Evolutionary conservation across 2,113 vertebrate genomes (phyloP).

Genomic region (Asarcornis scutulata): DNA sequence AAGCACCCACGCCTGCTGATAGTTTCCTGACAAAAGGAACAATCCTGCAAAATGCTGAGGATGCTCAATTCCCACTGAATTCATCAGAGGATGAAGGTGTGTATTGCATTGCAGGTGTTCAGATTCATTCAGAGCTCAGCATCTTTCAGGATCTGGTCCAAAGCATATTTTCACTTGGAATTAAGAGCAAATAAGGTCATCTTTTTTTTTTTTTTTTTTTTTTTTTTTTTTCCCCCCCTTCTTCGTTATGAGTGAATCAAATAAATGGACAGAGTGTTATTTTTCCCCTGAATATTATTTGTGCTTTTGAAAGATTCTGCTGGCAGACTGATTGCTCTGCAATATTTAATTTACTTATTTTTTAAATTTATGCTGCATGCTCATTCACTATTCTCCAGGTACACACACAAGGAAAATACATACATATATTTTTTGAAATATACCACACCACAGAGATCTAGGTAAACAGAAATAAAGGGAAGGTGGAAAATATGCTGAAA

Average conservation of each 20-base stretch:
- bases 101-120: background rate
- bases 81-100: background rate
- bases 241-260: background rate
- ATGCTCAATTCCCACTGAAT: background rate
- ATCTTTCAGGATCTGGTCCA: background rate
- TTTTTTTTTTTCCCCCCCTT: accelerated
- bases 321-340: slow-evolving; percentile 14
- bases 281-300: slow-evolving; percentile 27
- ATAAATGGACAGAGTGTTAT: slow-evolving; percentile 37
- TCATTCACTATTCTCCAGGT: background rate
- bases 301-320: background rate
- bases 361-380: slow-evolving; percentile 2
- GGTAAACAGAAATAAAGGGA: background rate
- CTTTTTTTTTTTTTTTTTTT: too few species aligned
- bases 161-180: slow-evolving; percentile 9
- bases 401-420: background rate
- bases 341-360: slow-evolving; percentile 57
- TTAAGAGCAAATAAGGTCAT: background rate
- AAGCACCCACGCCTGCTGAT: background rate
- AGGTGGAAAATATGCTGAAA: background rate
- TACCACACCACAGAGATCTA: background rate
- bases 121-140: background rate
- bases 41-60: background rate
- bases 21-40: background rate
- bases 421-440: background rate